phyloP scores from a whole-genome alignment of 2,113 vertebrate species.

The Sceloporus tristichus region DNA sequence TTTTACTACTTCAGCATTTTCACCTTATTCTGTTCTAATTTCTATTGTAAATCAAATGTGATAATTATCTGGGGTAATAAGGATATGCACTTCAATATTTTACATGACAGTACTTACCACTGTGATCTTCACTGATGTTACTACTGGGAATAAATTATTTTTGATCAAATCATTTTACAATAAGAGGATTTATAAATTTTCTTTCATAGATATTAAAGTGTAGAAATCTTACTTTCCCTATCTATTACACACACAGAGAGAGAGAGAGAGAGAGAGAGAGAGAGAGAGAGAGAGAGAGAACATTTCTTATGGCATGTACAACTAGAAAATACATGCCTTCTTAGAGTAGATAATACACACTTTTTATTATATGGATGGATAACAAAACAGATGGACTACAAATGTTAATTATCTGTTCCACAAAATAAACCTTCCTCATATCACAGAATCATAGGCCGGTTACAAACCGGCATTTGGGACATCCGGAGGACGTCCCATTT shows the following conservation, averaged over 20 bases:
- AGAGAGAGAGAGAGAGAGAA: no score
- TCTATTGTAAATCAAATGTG: neutral
- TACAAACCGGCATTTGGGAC: no score
- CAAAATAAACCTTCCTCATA: neutral
- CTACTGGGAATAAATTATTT: neutral
- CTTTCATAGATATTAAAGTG: neutral
- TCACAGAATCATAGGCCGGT: neutral
- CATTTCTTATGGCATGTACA: neutral
- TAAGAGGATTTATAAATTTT: neutral
- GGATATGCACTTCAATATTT: neutral
- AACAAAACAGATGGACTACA: neutral
- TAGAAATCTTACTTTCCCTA: neutral
- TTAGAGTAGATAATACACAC: neutral
- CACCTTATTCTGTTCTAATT: neutral
- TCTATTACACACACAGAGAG: neutral
- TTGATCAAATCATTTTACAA: neutral
- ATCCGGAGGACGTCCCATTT: no score
- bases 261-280: no score
- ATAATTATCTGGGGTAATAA: neutral
- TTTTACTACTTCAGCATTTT: rapidly evolving
- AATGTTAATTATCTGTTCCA: neutral
- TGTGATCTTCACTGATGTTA: neutral
- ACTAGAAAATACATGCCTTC: neutral
- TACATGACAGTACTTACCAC: neutral
- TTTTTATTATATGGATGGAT: neutral